phyloP scores from a whole-genome alignment of 2,888 invertebrate species.

The Sepiola atlantica region DNA sequence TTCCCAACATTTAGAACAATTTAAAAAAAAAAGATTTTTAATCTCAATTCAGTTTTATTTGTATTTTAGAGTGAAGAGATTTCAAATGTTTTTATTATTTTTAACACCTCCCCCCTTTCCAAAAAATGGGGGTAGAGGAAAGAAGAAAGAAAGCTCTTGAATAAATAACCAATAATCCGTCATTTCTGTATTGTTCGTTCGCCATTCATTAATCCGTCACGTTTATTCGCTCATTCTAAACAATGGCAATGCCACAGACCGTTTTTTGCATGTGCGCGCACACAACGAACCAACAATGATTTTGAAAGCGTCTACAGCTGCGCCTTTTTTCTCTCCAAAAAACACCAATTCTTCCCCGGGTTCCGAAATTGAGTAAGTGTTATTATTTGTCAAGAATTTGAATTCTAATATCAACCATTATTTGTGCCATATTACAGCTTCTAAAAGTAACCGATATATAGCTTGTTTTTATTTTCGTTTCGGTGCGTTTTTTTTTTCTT shows the following conservation, averaged over 20 bases:
- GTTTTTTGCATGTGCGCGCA: not conserved
- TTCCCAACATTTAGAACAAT: too few species aligned
- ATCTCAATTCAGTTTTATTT: too few species aligned
- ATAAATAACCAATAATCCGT: not conserved
- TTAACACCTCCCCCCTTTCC: not conserved
- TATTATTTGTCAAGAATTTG: too few species aligned
- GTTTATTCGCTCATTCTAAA: not conserved
- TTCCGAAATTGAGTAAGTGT: not conserved
- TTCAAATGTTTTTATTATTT: not conserved
- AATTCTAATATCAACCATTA: too few species aligned
- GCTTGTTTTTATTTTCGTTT: too few species aligned
- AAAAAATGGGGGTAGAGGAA: not conserved
- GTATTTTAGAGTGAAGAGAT: too few species aligned
- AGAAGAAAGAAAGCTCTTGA: not conserved
- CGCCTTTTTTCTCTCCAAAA: not conserved
- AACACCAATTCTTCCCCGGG: not conserved
- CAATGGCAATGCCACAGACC: slow-evolving; percentile 1
- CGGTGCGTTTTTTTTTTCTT: too few species aligned
- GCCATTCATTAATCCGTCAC: slow-evolving; percentile 3
- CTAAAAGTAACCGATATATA: too few species aligned
- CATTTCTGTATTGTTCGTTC: not conserved
- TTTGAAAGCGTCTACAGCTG: not conserved
- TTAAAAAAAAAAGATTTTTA: too few species aligned
- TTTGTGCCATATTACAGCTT: too few species aligned
- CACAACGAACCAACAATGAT: not conserved